Evolutionary conservation across 2,113 vertebrate genomes (phyloP).

Genomic region (Sapajus apella): DNA sequence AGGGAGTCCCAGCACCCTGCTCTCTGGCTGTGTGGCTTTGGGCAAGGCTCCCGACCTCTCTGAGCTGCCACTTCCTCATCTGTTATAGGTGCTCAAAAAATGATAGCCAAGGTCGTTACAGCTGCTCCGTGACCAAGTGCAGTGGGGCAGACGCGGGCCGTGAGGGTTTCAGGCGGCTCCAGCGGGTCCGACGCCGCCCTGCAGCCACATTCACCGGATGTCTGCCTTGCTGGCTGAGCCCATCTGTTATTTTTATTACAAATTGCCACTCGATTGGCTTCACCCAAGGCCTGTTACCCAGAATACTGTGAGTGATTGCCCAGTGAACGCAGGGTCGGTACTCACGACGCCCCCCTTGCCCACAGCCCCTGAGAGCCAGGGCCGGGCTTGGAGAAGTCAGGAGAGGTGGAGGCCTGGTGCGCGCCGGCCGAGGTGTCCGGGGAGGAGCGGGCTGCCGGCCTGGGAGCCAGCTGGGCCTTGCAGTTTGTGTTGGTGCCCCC

Average conservation of each 20-base stretch:
- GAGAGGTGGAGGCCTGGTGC: background rate
- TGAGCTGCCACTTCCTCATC: background rate
- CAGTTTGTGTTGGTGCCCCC: background rate
- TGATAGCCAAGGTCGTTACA: accelerated
- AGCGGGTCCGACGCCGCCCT: accelerated
- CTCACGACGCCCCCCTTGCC: background rate
- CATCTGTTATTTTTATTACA: background rate
- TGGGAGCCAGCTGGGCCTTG: no score
- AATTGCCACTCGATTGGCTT: background rate
- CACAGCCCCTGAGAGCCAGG: background rate
- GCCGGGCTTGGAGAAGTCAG: background rate
- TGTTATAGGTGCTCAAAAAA: background rate
- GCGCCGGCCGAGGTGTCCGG: accelerated
- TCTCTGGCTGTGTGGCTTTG: background rate
- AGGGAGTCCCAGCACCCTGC: accelerated
- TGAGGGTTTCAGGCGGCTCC: accelerated
- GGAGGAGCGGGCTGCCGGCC: background rate
- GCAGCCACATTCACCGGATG: accelerated
- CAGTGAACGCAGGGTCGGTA: background rate
- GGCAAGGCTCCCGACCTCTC: background rate
- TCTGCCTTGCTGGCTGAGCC: background rate
- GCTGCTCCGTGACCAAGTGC: accelerated
- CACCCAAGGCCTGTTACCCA: background rate
- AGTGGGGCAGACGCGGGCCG: accelerated
- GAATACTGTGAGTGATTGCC: background rate